These are phyloP conservation scores for Latrodectus elegans DNA, from an alignment of 2,888 invertebrate species.

Conservation along the genomic window DNA sequence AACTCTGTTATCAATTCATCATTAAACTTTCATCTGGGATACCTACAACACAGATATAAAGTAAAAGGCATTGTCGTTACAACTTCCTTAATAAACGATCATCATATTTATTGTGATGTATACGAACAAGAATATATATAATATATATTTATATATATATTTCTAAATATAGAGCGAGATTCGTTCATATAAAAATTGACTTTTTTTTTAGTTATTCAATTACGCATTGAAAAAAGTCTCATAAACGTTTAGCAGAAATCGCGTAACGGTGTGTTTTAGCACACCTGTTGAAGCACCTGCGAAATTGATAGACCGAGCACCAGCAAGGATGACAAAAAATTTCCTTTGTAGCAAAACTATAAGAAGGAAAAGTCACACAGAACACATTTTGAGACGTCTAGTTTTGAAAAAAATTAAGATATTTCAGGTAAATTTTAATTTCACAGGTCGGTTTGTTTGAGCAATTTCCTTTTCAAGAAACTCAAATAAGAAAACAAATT, in stretches of 20 bases:
- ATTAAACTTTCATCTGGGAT: slow-evolving; percentile 42
- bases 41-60: slow-evolving; percentile 45
- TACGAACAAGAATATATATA: slow-evolving; percentile 69
- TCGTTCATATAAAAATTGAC: slow-evolving; percentile 69
- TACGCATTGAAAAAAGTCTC: slow-evolving; percentile 65
- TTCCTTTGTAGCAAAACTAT: slow-evolving; percentile 68
- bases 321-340: slow-evolving; percentile 66
- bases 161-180: slow-evolving; percentile 68
- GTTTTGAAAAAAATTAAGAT: slow-evolving; percentile 9
- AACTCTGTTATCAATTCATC: not conserved
- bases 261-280: slow-evolving; percentile 34
- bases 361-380: slow-evolving; percentile 57
- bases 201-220: slow-evolving; percentile 69
- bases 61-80: slow-evolving; percentile 66
- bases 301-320: slow-evolving; percentile 65
- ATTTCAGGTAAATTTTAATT: slow-evolving; percentile 28
- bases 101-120: slow-evolving; percentile 66
- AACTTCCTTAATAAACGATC: slow-evolving; percentile 60
- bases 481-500: too few species aligned
- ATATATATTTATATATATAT: slow-evolving; percentile 59
- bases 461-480: too few species aligned
- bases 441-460: slow-evolving; percentile 13
- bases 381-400: slow-evolving; percentile 62
- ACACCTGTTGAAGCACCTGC: slow-evolving; percentile 64
- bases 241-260: slow-evolving; percentile 66